Evolutionary conservation across 2,888 invertebrate genomes (phyloP), one percentile per base, ranked within the genome.

Genomic region (Agrotis ipsilon): DNA sequence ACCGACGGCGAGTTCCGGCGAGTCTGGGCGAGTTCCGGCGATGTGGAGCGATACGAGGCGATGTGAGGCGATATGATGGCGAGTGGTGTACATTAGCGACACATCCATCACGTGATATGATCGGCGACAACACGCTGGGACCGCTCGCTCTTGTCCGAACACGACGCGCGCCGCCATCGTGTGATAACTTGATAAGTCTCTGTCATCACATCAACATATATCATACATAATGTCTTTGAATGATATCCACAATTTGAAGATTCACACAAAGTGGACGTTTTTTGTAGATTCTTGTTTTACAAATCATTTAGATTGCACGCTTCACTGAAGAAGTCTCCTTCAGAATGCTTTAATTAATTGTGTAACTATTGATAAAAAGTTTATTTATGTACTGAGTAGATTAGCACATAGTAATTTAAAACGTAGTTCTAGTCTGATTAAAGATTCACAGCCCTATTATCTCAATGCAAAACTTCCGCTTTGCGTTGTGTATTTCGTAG

Each of bases 91-190:
- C 58, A 65, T 78, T 73, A 82, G 66, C 66, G 54, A 27, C 32
- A 55, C 48, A 66, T 81, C 81, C 46, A 71, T 81, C 62, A 81
- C 48, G 51, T 39, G 78, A 77, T 59, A 59, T 21, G 16, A 78
- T 78, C 81, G 49, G 54, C 11, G 58, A 18, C 60, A 48, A 57
- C 76, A 49, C 51, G 55, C 43, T 19, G 39, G 43, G 43, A 19
- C 45, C 13, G 48, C 39, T 43, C 14, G n/a, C 19, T n/a, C 24
- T 14, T 32, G 64, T 5, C 16, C n/a, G 45, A 46, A n/a, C 78
- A 72, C 16, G 27, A 7, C 2, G 14, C 78, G 51, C 16, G 18
- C 2, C 2, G 11, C 19, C 21, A 19, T 32, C 48, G 21, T 49
- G 24, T 49, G 32, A 21, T 59, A n/a, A 39, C 39, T 39, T 1